phyloP scores from a whole-genome alignment of 2,888 invertebrate genomes.

The Ctenicera cuprea region DNA sequence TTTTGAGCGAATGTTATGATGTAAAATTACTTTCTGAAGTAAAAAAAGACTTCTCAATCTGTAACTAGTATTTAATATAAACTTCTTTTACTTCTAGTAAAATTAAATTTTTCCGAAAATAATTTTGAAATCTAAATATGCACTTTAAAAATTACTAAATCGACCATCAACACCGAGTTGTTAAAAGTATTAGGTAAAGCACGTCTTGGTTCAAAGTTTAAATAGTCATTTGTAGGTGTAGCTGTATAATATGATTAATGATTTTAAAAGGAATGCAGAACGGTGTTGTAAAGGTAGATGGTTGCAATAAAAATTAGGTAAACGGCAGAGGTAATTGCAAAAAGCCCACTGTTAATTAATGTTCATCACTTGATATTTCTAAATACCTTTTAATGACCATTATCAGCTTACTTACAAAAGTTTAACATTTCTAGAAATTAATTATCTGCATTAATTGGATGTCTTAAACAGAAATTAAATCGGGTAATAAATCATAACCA shows the following conservation, averaged over 20 bases:
- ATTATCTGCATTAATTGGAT: slow-evolving; percentile 20
- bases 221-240: slow-evolving; percentile 18
- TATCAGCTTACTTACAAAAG: slow-evolving; percentile 9
- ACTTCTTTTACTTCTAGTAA: too few species aligned
- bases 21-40: too few species aligned
- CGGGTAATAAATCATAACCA: slow-evolving; percentile 6
- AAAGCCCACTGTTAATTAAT: slow-evolving; percentile 11
- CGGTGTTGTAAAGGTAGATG: not conserved
- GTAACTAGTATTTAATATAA: too few species aligned
- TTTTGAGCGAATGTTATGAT: too few species aligned
- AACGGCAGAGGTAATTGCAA: not conserved
- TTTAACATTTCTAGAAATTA: slow-evolving; percentile 23
- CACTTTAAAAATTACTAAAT: too few species aligned
- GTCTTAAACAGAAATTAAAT: slow-evolving; percentile 21
- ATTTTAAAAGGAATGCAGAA: slow-evolving; percentile 15
- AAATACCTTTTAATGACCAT: slow-evolving; percentile 7
- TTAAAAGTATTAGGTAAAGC: too few species aligned
- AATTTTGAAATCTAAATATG: too few species aligned
- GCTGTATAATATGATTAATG: slow-evolving; percentile 18
- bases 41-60: too few species aligned
- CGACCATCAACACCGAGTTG: too few species aligned
- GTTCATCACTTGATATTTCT: slow-evolving; percentile 12
- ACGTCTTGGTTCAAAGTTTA: slow-evolving; percentile 4
- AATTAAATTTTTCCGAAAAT: too few species aligned
- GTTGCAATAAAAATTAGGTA: not conserved